Evolutionary conservation across 2,113 vertebrate genomes (phyloP), one percentile per base, ranked within the genome.

Genomic region (Stomatorhinus ivindoensis): DNA sequence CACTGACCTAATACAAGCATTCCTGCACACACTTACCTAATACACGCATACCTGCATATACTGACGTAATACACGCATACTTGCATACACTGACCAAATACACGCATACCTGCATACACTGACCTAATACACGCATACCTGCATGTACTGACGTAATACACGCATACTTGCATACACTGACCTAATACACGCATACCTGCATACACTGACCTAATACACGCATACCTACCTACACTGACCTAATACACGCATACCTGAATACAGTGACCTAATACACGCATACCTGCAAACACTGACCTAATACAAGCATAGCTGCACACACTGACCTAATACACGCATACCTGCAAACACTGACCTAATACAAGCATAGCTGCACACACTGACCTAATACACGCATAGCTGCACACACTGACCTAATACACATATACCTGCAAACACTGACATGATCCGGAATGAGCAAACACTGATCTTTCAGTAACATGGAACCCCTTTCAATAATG

Each of bases 41-140:
- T 55, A 55, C n/a, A 65, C n/a, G 73, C 86, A 92, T 92, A 92
- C 42, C n/a, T 69, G n/a, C 24, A 69, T 0, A 9, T 2, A 27
- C 61, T 69, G 24, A 31, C 8, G 8, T 69, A 13, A 31, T n/a
- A n/a, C n/a, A n/a, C n/a, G n/a, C n/a, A n/a, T n/a, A n/a, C n/a
- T n/a, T n/a, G n/a, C n/a, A n/a, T n/a, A n/a, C n/a, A n/a, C n/a
- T n/a, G n/a, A n/a, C n/a, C n/a, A n/a, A n/a, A n/a, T n/a, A n/a
- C n/a, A n/a, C n/a, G n/a, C n/a, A n/a, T 61, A 61, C 58, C 58
- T 61, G 58, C 58, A 61, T 8, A 61, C 9, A 61, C 55, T 61
- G 21, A 61, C 21, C 55, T 55, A 0, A 55, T 55, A 24, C 53
- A 55, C 17, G 21, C 51, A 55, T 1, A 5, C 51, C 51, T 53